Percentiles rank a stretch among this genome's conserved stretches.
phyloP scores from a whole-genome alignment of 2,888 invertebrate genomes.

The Nemotelus pantherinus region DNA sequence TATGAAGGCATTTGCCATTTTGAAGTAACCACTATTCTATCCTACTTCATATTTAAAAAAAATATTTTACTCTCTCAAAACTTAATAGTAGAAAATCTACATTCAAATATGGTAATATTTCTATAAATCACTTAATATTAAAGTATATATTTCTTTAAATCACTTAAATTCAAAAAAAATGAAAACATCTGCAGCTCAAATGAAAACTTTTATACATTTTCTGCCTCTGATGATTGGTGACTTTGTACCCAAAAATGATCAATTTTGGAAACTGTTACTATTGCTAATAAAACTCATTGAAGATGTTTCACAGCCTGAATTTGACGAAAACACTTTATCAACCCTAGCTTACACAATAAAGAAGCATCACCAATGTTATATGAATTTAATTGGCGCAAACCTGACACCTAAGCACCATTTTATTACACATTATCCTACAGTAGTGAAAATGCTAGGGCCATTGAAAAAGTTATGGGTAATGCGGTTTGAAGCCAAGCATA shows the following conservation, averaged over 20 bases:
- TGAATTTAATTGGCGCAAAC: background rate
- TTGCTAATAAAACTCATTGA: background rate
- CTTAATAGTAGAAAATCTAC: background rate
- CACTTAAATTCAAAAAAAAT: background rate
- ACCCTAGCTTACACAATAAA: background rate
- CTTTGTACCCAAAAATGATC: background rate
- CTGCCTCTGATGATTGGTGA: background rate
- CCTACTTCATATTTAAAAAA: background rate
- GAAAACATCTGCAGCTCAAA: background rate
- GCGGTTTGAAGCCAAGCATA: background rate
- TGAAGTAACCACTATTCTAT: background rate
- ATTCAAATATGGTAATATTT: too few relatives aligned
- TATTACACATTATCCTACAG: background rate
- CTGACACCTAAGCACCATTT: background rate
- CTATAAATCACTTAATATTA: too few relatives aligned
- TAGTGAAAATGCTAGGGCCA: background rate
- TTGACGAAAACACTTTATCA: background rate
- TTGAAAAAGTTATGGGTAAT: background rate
- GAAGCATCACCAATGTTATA: background rate
- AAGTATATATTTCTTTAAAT: background rate
- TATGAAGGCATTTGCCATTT: slow-evolving; percentile 8
- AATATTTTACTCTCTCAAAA: background rate
- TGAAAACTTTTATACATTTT: background rate
- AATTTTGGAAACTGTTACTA: background rate
- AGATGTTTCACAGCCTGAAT: background rate